Conservation (phyloP, 2,113 vertebrate genomes). For the Propithecus coquereli region DNA sequence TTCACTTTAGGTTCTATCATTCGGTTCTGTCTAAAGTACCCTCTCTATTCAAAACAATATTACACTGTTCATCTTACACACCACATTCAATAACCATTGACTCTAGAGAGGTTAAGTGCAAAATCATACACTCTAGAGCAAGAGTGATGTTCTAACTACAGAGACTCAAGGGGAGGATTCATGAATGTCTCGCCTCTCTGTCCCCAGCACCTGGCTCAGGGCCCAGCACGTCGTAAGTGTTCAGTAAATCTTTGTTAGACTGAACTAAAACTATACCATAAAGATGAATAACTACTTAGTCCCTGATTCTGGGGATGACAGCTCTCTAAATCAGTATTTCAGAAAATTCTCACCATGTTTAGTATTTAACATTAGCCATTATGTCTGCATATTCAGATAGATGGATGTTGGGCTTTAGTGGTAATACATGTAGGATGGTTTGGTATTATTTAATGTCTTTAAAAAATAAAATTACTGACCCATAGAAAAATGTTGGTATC, state of each 20-base stretch:
- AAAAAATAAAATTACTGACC: neutral
- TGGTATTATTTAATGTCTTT: slow-evolving; percentile 10
- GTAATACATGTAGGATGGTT: neutral
- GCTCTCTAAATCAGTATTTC: neutral
- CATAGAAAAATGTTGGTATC: neutral
- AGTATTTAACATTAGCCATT: neutral
- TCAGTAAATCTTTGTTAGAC: neutral
- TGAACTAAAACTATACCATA: neutral
- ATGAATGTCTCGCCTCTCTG: neutral
- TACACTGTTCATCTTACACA: neutral
- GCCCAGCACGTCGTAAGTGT: neutral
- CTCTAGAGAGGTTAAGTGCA: neutral
- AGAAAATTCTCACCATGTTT: neutral
- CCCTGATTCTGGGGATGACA: neutral
- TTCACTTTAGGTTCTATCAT: neutral
- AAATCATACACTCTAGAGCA: neutral
- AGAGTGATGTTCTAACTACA: neutral
- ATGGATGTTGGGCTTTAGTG: neutral
- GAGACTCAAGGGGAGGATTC: neutral
- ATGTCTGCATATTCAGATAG: neutral
- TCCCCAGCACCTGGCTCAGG: neutral
- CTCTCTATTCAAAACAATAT: neutral
- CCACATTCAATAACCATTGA: neutral
- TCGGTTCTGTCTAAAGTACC: neutral
- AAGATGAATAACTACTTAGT: neutral